A percentile compares a stretch with the other conserved stretches of the same genome.
Conservation (phyloP, 64 coral and sea anemone genomes). For the Anthopleura sola region DNA sequence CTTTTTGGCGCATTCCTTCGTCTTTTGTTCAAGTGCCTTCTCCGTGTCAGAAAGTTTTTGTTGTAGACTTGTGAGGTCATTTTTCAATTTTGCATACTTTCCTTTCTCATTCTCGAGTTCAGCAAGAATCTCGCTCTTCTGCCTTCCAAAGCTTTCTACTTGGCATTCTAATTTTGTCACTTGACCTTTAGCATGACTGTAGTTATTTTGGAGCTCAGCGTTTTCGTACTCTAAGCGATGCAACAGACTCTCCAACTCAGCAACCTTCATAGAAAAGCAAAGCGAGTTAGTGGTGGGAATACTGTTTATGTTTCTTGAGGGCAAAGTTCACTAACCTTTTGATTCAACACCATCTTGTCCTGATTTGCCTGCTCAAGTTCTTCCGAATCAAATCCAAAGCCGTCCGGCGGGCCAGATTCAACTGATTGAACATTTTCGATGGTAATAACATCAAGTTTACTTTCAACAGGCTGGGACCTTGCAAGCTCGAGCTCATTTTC, state of each 20-base stretch:
- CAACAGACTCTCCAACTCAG: slow-evolving; percentile 24
- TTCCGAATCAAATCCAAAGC: slow-evolving; percentile 20
- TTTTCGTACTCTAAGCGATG: slow-evolving; percentile 26
- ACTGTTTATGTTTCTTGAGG: background rate
- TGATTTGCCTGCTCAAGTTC: slow-evolving; percentile 23
- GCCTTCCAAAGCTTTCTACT: slow-evolving; percentile 17
- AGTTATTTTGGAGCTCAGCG: slow-evolving; percentile 13
- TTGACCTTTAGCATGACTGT: slow-evolving; percentile 10
- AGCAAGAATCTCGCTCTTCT: slow-evolving; percentile 22
- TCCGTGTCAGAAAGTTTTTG: slow-evolving; percentile 25
- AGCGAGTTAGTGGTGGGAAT: background rate
- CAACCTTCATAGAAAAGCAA: background rate
- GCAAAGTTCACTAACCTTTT: background rate
- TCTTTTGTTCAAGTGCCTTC: slow-evolving; percentile 31
- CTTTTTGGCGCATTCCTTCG: slow-evolving; percentile 36
- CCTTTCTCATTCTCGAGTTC: slow-evolving; percentile 47
- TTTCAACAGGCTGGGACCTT: background rate
- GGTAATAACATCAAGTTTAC: background rate
- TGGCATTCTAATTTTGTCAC: slow-evolving; percentile 21
- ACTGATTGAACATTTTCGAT: slow-evolving; percentile 9
- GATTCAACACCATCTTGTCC: slow-evolving; percentile 13
- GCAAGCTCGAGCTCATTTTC: slow-evolving; percentile 22
- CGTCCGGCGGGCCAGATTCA: background rate
- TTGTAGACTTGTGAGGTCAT: slow-evolving; percentile 29
- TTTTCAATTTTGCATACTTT: slow-evolving; percentile 34